A percentile compares a stretch with the other conserved stretches of the same genome.
These are phyloP conservation scores for Tromatobia lineatoria DNA, from an alignment of 2,888 invertebrate species.

Conservation along the genomic window DNA sequence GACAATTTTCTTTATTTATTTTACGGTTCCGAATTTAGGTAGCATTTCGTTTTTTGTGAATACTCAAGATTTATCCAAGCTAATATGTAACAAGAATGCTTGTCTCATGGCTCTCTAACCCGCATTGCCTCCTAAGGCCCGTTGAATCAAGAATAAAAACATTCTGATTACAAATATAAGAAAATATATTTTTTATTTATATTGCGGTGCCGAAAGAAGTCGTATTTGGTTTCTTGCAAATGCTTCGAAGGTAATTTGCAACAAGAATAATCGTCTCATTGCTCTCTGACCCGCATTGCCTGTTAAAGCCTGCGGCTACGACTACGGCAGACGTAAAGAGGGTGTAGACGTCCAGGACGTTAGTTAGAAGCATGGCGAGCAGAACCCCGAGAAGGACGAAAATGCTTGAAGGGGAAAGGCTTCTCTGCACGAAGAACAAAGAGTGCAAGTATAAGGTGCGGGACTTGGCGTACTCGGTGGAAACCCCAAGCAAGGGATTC, in stretches of 20 bases:
- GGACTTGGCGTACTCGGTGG: constrained; percentile 71
- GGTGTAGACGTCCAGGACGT: constrained; percentile 56
- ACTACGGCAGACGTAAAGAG: not conserved
- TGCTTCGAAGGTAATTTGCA: no score
- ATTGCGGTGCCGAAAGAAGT: not conserved
- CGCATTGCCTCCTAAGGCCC: no score
- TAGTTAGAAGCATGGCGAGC: constrained; percentile 51
- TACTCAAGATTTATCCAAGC: no score
- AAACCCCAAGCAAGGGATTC: constrained; percentile 63
- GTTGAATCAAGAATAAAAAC: no score
- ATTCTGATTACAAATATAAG: no score
- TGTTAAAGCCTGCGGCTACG: not conserved
- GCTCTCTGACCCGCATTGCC: constrained; percentile 27
- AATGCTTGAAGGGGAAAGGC: constrained; percentile 51
- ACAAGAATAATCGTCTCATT: not conserved
- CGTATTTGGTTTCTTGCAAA: not conserved
- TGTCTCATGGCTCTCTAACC: no score
- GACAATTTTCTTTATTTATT: no score
- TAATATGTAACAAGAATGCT: no score
- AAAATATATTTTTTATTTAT: no score
- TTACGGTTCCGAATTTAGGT: no score
- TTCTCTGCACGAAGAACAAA: constrained; percentile 80
- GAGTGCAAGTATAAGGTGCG: constrained; percentile 84
- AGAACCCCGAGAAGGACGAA: constrained; percentile 69
- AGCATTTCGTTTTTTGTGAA: no score